Base-by-base conservation (phyloP, 2,888 invertebrate species). In the Diadegma fenestrale region DNA sequence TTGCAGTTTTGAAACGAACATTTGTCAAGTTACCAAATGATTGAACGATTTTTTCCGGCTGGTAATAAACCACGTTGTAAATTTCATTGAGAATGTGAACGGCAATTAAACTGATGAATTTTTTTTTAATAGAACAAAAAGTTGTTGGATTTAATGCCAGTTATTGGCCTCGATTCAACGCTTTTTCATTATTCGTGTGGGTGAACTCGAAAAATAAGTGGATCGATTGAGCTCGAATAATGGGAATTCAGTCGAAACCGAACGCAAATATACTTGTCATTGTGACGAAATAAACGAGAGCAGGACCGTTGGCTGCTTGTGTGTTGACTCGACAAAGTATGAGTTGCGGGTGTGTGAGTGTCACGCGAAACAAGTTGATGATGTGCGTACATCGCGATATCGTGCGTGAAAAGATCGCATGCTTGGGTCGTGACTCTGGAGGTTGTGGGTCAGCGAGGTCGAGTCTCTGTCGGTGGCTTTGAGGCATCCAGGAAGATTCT, bases 391-490 rank as follows among this genome's bases (percentile, higher is more conserved):
- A 54, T 72, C 54, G 72, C 33, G 17, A 54, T 72, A 37, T 68
- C 78, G 82, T 88, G 83, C 83, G 83, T 84, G 84, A 69, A 82
- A 82, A 33, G 72, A 69, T 4, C 43, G 80, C 63, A 73, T 75
- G 37, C 37, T n/a, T 37, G 75, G 86, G 76, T 83, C 84, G 33
- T 58, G 84, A 61, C 51, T 54, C 14, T 66, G 22, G 82, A 82
- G 80, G 85, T 80, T 45, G 78, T 69, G 81, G 87, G 88, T 88
- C 87, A 86, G 84, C 77, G 86, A 87, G 68, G 80, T 86, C 75
- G 86, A 82, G 68, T 86, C 86, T 77, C 83, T 63, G 64, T 81
- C 69, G 76, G 83, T 73, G 71, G 85, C 81, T 77, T 45, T 45
- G 63, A 48, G n/a, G 4, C 80, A 58, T 75, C 54, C 71, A 17